These are phyloP conservation scores for Stenolophus ochropezus DNA, from an alignment of 2,888 invertebrate species.

Conservation along the genomic window DNA sequence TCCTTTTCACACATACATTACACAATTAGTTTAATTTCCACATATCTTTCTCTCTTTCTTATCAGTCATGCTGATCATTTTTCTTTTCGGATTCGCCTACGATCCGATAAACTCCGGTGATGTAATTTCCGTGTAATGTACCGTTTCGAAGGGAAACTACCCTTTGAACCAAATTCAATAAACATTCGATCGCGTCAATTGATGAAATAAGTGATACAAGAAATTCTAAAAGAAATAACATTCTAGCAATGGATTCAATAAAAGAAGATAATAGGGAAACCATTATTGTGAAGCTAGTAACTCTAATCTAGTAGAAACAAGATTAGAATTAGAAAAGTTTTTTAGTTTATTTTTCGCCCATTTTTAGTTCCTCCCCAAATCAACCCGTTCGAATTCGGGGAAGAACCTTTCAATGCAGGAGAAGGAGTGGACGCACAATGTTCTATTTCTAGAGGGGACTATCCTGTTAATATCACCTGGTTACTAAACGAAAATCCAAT, in stretches of 20 bases:
- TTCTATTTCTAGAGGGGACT: slow-evolving; percentile 81
- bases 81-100: slow-evolving; percentile 78
- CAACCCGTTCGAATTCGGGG: slow-evolving; percentile 74
- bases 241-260: slow-evolving; percentile 48
- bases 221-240: slow-evolving; percentile 46
- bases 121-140: slow-evolving; percentile 81
- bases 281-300: slow-evolving; percentile 86
- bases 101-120: slow-evolving; percentile 83
- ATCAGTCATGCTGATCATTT: slow-evolving; percentile 78
- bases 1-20: not conserved
- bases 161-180: slow-evolving; percentile 83
- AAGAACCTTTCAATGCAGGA: slow-evolving; percentile 79
- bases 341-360: slow-evolving; percentile 5
- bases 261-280: slow-evolving; percentile 79
- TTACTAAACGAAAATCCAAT: slow-evolving; percentile 81
- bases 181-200: slow-evolving; percentile 72
- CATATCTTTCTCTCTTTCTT: slow-evolving; percentile 62
- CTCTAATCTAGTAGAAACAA: slow-evolving; percentile 48
- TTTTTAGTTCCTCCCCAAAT: slow-evolving; percentile 68
- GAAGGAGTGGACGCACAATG: slow-evolving; percentile 85
- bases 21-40: slow-evolving; percentile 27
- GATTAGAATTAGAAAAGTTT: slow-evolving; percentile 20
- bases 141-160: slow-evolving; percentile 83
- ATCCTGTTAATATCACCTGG: slow-evolving; percentile 85
- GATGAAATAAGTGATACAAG: slow-evolving; percentile 71